Base-by-base conservation (phyloP, 1,140 invertebrate species). In the Apis cerana region DNA sequence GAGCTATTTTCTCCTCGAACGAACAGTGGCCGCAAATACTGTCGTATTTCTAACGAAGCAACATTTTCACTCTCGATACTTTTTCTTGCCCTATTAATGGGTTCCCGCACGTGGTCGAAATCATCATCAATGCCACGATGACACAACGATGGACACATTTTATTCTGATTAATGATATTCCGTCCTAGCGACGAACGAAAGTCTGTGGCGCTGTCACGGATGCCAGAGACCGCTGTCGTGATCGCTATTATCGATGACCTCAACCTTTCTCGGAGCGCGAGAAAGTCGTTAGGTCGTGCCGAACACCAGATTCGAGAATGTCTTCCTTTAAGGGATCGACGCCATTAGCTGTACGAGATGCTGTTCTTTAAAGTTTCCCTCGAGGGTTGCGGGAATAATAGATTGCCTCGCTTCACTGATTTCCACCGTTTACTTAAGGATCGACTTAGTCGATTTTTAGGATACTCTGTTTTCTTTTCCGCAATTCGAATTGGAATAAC, bases 311-410 rank as follows among this genome's bases (percentile, higher is more conserved):
- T 67, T 70, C 70, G 58, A 64, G 82, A 23, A 69, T 54, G 64
- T 69, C 82, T 80, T 83, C 69, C 77, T 82, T 75, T 71, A 75
- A 84, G 78, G 58, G 78, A 75, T 81, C 70, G 64, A 52, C 70
- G 58, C 33, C 65, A 84, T 81, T 81, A 84, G 70, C 78, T 81
- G 50, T 54, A 65, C 77, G 62, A 84, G 48, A 43, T 52, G 56
- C 54, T 58, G 68, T 79, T 84, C 76, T 75, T 84, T 79, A 74
- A 70, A 80, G 33, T 80, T 43, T 21, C 82, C 48, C 77, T 69
- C 62, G 64, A 68, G 64, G 65, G 64, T 69, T 62, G 58, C 65
- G 12, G 21, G 64, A 83, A 83, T 79, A 78, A 79, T 59, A 83
- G 82, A 83, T 83, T 67, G 58, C 33, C 23, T 12, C 52, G 65